These are phyloP conservation scores for Temnothorax ravouxi DNA, from an alignment of 2,888 invertebrate species.

Conservation along the genomic window DNA sequence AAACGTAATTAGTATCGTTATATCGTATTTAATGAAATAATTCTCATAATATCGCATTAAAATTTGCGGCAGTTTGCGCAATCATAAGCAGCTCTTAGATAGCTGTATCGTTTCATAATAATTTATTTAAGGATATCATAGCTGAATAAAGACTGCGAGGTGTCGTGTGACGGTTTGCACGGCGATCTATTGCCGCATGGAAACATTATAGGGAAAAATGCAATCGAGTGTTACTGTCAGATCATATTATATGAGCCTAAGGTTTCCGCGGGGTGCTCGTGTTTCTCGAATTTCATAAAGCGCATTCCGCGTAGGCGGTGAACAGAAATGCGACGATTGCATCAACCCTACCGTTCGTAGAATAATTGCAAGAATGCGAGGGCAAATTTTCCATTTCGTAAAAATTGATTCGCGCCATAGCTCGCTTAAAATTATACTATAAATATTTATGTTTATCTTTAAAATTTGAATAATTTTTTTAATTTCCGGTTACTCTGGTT, in stretches of 20 bases:
- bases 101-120: slow-evolving; percentile 29
- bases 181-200: slow-evolving; percentile 70
- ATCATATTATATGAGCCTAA: slow-evolving; percentile 83
- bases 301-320: slow-evolving; percentile 80
- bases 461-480: background rate
- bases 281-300: slow-evolving; percentile 83
- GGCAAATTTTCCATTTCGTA: background rate
- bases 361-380: slow-evolving; percentile 58
- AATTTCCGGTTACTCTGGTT: background rate
- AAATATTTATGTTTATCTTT: background rate
- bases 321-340: slow-evolving; percentile 71
- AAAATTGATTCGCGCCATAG: background rate
- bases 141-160: slow-evolving; percentile 59
- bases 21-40: background rate
- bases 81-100: slow-evolving; percentile 27
- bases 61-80: background rate
- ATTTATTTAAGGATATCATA: slow-evolving; percentile 43
- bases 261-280: slow-evolving; percentile 79
- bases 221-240: slow-evolving; percentile 80
- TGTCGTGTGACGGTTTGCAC: slow-evolving; percentile 70
- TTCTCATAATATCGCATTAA: slow-evolving; percentile 5
- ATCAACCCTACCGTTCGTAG: slow-evolving; percentile 49
- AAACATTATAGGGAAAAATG: slow-evolving; percentile 82
- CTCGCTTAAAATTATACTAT: background rate
- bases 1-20: slow-evolving; percentile 5